A percentile compares a stretch with the other conserved stretches of the same genome.
phyloP scores from a whole-genome alignment of 2,113 vertebrate genomes.

The Nesoenas mayeri region DNA sequence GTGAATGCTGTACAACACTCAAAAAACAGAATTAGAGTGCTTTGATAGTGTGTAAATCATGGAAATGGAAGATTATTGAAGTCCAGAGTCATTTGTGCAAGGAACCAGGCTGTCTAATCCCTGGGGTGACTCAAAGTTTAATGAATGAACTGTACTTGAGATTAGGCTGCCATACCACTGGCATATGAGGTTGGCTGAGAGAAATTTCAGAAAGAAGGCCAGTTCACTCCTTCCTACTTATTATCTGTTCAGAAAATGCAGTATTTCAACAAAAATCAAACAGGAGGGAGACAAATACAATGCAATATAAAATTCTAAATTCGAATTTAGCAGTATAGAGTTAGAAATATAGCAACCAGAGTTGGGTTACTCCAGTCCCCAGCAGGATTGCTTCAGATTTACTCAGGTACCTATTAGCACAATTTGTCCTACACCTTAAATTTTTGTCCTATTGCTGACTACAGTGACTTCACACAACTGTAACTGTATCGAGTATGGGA shows the following conservation, averaged over 20 bases:
- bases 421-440: background rate
- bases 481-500: fast-evolving
- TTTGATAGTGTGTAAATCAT: background rate
- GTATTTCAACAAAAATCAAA: background rate
- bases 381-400: background rate
- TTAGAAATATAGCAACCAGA: background rate
- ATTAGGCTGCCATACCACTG: background rate
- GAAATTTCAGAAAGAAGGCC: background rate
- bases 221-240: background rate
- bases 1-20: background rate
- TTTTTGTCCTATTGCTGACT: background rate
- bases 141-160: background rate
- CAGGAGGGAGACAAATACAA: background rate
- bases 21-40: background rate
- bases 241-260: background rate
- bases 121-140: slow-evolving; percentile 36
- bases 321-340: background rate
- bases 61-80: background rate
- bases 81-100: background rate
- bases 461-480: background rate
- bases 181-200: background rate
- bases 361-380: background rate
- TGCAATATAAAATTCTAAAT: background rate
- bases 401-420: background rate
- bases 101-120: background rate